Base-by-base conservation (phyloP, 1,140 invertebrate genomes). In the Aphelinus certus region DNA sequence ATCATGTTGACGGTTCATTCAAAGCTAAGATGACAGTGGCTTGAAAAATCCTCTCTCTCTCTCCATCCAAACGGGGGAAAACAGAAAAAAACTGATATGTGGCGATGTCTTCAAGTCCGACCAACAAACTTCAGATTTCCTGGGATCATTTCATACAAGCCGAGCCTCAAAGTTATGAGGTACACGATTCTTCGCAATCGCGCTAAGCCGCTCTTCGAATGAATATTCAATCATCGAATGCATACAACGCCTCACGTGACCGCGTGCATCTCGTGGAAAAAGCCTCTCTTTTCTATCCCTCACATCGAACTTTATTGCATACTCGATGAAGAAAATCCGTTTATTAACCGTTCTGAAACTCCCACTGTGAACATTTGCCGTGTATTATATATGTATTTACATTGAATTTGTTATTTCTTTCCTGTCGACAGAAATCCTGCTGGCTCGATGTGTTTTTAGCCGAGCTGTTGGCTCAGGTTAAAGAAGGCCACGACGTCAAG, bases 391-490 rank as follows among this genome's bases (percentile, higher is more conserved):
- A 26, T 26, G 26, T 26, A 26, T 26, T 26, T 26, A 26, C 26
- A 26, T 26, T 26, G 26, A 26, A 26, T 26, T 26, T 26, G 26
- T 26, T 26, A 26, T 26, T 26, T 26, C 26, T 26, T 26, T 26
- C 26, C 26, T 26, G 26, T 26, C 26, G 89, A 66, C 85, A 93
- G 92, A 92, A 91, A 89, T 91, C 89, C 57, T 89, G 88, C 56
- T 92, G 91, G 91, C 83, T 92, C 75, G 91, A 93, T 83, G 82
- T 91, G 78, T 92, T 92, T 83, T 83, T 93, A 61, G 90, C 90
- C 43, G 91, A 92, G 83, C 89, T 92, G 74, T 84, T 93, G 26
- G 86, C 89, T 42, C 88, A 90, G 71, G 81, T 91, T 63, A 90
- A 91, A 79, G 89, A 92, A 76, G 91, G 90, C 49, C 87, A 86